These are phyloP conservation scores for Oncorhynchus nerka DNA, from an alignment of 2,113 vertebrate species.

Conservation along the genomic window DNA sequence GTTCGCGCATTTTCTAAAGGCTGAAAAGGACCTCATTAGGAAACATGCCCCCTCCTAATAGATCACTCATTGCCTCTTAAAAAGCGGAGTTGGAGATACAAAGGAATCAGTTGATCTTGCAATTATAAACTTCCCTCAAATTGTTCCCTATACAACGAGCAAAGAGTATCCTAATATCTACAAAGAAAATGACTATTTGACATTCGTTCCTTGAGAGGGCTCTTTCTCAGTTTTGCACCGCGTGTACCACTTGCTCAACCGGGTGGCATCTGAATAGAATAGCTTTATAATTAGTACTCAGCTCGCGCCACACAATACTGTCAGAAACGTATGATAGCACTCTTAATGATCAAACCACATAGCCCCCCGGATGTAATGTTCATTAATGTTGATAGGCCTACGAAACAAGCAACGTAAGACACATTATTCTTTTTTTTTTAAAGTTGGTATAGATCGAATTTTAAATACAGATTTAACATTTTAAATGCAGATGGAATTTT, in stretches of 20 bases:
- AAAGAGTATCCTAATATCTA: conserved; percentile 62
- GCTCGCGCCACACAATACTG: conserved; percentile 56
- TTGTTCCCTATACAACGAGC: conserved; percentile 37
- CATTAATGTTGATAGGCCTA: neutral
- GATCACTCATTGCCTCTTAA: conserved; percentile 59
- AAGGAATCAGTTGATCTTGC: conserved; percentile 62
- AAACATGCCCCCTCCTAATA: conserved; percentile 55
- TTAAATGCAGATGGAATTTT: no score
- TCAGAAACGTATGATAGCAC: conserved; percentile 59
- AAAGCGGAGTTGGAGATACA: conserved; percentile 49
- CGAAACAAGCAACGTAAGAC: no score
- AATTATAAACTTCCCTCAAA: conserved; percentile 69
- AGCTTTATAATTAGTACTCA: conserved; percentile 40
- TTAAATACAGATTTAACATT: no score
- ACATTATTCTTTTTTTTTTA: no score
- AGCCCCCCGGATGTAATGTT: neutral
- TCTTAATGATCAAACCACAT: conserved; percentile 9
- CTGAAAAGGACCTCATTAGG: conserved; percentile 67
- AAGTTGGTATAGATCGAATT: no score
- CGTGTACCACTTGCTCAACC: conserved; percentile 17
- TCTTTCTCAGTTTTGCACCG: no score
- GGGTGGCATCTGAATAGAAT: conserved; percentile 49
- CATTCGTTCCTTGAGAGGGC: conserved; percentile 39
- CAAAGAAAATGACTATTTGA: conserved; percentile 31
- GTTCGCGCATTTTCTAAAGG: conserved; percentile 43